Percentiles rank a stretch among this genome's conserved stretches.
These are phyloP conservation scores for Coelinius sp. DNA, from an alignment of 2,888 invertebrate species.

Conservation along the genomic window DNA sequence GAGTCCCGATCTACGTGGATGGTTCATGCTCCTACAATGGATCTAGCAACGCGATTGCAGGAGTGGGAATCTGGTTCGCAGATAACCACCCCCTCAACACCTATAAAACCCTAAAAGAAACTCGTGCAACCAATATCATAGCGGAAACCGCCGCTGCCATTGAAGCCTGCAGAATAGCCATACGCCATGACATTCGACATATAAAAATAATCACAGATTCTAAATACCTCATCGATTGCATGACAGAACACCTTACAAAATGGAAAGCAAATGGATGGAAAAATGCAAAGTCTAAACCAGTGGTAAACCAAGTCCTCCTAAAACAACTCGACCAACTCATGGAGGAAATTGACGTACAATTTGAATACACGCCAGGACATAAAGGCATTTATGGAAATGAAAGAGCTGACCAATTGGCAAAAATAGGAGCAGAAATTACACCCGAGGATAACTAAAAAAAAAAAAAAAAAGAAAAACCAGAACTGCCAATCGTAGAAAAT, in stretches of 20 bases:
- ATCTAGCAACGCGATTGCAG: no score
- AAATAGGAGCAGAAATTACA: background rate
- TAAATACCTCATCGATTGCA: background rate
- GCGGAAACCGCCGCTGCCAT: background rate
- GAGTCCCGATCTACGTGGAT: no score
- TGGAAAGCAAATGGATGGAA: background rate
- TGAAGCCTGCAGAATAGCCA: no score
- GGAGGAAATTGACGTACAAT: no score
- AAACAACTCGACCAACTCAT: no score
- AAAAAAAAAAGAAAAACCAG: background rate
- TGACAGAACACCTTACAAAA: background rate
- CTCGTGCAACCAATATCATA: background rate
- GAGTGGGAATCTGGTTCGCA: background rate
- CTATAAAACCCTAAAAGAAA: background rate
- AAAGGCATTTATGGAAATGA: background rate
- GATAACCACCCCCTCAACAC: background rate
- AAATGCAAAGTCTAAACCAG: background rate
- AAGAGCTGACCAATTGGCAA: background rate
- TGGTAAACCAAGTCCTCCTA: no score
- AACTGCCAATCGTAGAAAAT: background rate
- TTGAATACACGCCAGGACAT: no score
- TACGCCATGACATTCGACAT: no score
- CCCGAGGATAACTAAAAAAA: background rate
- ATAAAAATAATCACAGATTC: no score
- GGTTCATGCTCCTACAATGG: no score